Conservation (phyloP, 1,140 invertebrate genomes). For the Drosophila teissieri region DNA sequence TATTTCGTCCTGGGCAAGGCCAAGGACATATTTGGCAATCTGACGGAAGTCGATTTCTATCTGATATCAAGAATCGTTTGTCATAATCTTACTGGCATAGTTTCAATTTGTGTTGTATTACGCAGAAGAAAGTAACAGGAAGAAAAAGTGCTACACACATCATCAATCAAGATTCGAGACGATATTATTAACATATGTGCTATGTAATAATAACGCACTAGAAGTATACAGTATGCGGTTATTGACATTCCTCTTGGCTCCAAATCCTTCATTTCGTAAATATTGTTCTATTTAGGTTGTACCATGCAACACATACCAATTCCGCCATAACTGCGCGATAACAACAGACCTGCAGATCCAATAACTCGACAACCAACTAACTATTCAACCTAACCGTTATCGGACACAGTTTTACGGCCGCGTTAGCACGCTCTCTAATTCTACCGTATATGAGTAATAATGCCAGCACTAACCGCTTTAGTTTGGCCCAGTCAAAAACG, state of each 20-base stretch:
- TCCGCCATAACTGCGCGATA: conserved; percentile 46
- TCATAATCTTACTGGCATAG: neutral
- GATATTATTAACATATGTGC: neutral
- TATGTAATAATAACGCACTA: no score
- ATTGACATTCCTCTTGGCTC: no score
- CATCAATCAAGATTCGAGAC: neutral
- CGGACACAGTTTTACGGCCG: conserved; percentile 27
- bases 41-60: conserved; percentile 7
- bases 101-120: neutral
- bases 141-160: neutral
- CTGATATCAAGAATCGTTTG: conserved; percentile 1
- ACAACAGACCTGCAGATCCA: conserved; percentile 49
- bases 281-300: neutral
- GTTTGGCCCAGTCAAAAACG: conserved; percentile 33
- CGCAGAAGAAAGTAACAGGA: neutral
- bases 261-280: no score
- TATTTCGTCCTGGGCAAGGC: conserved; percentile 43
- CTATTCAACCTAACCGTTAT: conserved; percentile 39
- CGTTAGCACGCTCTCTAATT: neutral
- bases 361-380: conserved; percentile 3
- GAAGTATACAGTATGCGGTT: no score
- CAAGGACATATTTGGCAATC: conserved; percentile 39
- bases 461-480: conserved; percentile 14
- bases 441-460: conserved; percentile 44
- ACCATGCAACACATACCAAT: conserved; percentile 13